Percentiles rank a stretch among this genome's conserved stretches.
Conservation (phyloP, 2,888 invertebrate genomes). For the Ormyrus pomaceus region DNA sequence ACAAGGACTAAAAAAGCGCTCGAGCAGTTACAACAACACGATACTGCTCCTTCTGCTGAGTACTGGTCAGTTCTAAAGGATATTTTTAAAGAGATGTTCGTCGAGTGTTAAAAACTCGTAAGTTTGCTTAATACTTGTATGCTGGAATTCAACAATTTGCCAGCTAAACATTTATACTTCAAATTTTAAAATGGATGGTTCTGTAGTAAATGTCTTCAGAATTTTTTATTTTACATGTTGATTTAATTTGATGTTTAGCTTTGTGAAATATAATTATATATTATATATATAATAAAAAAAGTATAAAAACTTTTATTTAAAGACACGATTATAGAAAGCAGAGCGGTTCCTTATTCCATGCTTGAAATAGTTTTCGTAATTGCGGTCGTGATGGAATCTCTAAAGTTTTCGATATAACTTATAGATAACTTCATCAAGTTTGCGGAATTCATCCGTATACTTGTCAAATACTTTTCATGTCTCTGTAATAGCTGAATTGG, state of each 20-base stretch:
- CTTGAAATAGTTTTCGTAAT: slow-evolving; percentile 23
- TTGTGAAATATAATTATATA: too few species aligned
- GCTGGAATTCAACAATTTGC: too few species aligned
- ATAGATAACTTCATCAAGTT: slow-evolving; percentile 16
- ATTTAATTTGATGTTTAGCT: too few species aligned
- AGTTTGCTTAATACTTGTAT: too few species aligned
- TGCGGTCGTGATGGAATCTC: slow-evolving; percentile 6
- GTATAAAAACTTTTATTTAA: too few species aligned
- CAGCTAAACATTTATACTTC: too few species aligned
- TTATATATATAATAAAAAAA: too few species aligned
- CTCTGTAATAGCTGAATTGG: not conserved
- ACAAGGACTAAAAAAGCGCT: not conserved
- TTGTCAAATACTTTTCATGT: slow-evolving; percentile 25
- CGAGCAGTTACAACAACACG: slow-evolving; percentile 10
- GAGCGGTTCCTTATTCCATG: not conserved
- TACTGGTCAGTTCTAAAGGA: not conserved
- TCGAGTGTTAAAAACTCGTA: not conserved
- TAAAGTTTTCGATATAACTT: slow-evolving; percentile 23
- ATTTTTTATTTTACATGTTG: too few species aligned
- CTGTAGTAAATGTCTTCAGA: too few species aligned
- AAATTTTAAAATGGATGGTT: too few species aligned
- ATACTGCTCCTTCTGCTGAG: not conserved
- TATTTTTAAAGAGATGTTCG: not conserved
- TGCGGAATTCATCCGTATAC: slow-evolving; percentile 9
- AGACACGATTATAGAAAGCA: too few species aligned